Evolutionary conservation across 2,888 invertebrate genomes (phyloP), one percentile per base, ranked within the genome.

Genomic region (Eupsilia transversa): DNA sequence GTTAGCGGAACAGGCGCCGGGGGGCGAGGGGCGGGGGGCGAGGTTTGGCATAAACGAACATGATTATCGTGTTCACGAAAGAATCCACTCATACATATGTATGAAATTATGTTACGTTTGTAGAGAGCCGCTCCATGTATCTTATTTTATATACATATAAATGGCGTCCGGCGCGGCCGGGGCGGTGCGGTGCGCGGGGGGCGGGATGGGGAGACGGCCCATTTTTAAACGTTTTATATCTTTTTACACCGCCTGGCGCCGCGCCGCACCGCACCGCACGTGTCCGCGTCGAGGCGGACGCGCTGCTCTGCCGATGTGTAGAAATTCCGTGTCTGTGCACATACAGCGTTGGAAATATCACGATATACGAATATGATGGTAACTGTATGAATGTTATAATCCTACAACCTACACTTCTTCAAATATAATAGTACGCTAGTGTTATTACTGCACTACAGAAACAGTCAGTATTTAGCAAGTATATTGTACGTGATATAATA

Each of bases 21-120:
- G 23, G 17, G 7, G 63, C 1, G 56, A 2, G 27, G 59, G 14
- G 30, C 1, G 43, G 30, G 49, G 54, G 33, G 38, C 0, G 63
- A 17, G 49, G 70, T 38, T 67, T 65, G 66, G 70, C 74, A 81
- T 80, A 75, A 81, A 76, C 77, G 79, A 76, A 79, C 86, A 77
- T 79, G 80, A 86, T 85, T 85, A 82, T 85, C 79, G 73, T 77
- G 70, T 80, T 83, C 76, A 77, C 61, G 76, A 87, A 80, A 84
- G 80, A 87, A 84, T 84, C 75, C 80, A 85, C 80, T 87, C 89
- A 89, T 88, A 77, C 85, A 88, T 88, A 88, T 89, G 87, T 83
- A 88, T 88, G 88, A 78, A 84, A 86, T 84, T 80, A 86, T 74
- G 81, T 67, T 67, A 79, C 81, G 76, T 84, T 79, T 76, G 80